A percentile compares a stretch with the other conserved stretches of the same genome.
Evolutionary conservation across 2,113 vertebrate species (phyloP).

Genomic region (Tichodroma muraria): DNA sequence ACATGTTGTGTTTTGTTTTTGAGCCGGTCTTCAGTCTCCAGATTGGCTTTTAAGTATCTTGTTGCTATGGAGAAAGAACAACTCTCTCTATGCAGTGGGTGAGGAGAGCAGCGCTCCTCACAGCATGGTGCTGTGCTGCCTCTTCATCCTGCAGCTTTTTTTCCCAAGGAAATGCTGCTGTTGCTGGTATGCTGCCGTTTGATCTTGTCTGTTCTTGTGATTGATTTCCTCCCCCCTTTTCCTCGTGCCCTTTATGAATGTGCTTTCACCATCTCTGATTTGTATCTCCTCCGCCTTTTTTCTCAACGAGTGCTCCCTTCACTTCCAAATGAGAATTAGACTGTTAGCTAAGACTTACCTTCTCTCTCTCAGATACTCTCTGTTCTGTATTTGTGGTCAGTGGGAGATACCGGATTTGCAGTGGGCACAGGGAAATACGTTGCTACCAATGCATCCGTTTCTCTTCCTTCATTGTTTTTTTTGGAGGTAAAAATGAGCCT

Average conservation of each 20-base stretch:
- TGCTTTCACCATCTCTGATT: background rate
- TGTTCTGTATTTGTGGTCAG: background rate
- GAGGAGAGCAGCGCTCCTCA: background rate
- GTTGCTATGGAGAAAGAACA: slow-evolving; percentile 57
- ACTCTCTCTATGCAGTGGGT: slow-evolving; percentile 19
- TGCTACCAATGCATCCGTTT: background rate
- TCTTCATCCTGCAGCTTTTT: slow-evolving; percentile 5
- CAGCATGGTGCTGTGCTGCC: background rate
- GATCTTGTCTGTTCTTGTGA: slow-evolving; percentile 1
- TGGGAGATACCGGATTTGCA: background rate
- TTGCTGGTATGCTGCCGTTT: background rate
- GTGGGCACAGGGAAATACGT: background rate
- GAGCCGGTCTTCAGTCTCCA: slow-evolving; percentile 5
- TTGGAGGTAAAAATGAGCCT: background rate
- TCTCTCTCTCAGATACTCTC: background rate
- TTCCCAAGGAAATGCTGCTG: background rate
- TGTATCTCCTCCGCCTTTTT: background rate
- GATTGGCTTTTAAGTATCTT: slow-evolving; percentile 34
- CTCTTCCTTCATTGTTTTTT: background rate
- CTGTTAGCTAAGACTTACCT: background rate
- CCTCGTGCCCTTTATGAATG: background rate
- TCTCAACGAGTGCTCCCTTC: background rate
- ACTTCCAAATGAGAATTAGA: background rate
- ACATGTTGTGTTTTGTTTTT: slow-evolving; percentile 27
- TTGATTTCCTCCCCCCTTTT: background rate